Evolutionary conservation across 2,888 invertebrate species (phyloP).

Genomic region (Anorthoa munda): DNA sequence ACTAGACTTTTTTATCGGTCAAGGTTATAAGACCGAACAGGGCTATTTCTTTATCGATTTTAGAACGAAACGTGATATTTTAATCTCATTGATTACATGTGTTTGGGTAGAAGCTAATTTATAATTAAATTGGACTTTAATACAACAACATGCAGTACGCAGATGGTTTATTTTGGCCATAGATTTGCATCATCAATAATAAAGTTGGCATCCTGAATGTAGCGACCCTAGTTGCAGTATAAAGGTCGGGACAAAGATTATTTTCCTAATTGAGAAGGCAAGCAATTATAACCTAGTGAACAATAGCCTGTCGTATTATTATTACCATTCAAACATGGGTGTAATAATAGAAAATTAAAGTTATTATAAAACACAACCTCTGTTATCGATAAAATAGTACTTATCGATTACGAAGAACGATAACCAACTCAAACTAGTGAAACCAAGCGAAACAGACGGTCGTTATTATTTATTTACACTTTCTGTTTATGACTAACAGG

Average conservation of each 20-base stretch:
- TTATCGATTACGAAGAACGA: too few relatives aligned
- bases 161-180: background rate
- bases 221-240: background rate
- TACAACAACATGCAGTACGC: background rate
- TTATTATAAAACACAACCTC: conserved; percentile 6
- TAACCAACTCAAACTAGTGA: conserved; percentile 10
- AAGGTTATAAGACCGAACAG: conserved; percentile 36
- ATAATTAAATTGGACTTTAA: background rate
- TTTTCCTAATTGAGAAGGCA: background rate
- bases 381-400: background rate
- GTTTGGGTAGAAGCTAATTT: background rate
- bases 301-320: conserved; percentile 5
- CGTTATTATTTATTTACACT: conserved; percentile 12
- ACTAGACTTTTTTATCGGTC: conserved; percentile 43
- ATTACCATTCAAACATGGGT: background rate
- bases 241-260: background rate
- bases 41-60: conserved; percentile 43
- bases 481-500: conserved; percentile 7
- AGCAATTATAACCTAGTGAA: background rate
- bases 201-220: background rate
- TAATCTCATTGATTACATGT: conserved; percentile 21
- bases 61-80: conserved; percentile 28
- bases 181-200: too few relatives aligned
- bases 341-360: conserved; percentile 12
- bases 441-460: conserved; percentile 12